Evolutionary conservation across 2,797 vertebrate genomes (phyloP).

Genomic region (Psittacula echo): DNA sequence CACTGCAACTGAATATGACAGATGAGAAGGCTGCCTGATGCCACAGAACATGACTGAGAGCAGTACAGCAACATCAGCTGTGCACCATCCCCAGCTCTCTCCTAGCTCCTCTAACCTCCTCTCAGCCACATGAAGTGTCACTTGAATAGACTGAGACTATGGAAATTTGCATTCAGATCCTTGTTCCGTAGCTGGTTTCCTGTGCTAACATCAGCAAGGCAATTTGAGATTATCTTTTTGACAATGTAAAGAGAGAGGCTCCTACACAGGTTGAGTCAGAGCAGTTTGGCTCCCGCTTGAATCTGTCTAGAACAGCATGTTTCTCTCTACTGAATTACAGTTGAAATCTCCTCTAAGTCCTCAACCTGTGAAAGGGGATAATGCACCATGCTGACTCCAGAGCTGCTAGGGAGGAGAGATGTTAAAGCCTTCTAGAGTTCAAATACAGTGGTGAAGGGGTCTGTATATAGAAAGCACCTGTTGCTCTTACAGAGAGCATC

Average conservation of each 20-base stretch:
- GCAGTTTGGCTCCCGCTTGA: not conserved
- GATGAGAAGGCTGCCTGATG: not conserved
- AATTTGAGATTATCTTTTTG: not conserved
- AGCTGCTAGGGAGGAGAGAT: not conserved
- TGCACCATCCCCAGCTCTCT: not conserved
- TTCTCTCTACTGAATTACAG: not conserved
- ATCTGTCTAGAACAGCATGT: not conserved
- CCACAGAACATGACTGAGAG: not conserved
- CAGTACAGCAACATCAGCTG: not conserved
- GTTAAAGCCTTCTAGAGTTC: not conserved
- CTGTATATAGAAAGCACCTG: not conserved
- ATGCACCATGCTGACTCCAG: not conserved
- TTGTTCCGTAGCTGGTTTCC: not conserved
- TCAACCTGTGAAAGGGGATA: not conserved
- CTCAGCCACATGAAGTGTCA: not conserved
- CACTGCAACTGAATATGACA: not conserved
- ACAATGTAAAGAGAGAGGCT: not conserved
- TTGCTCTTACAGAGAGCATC: not conserved
- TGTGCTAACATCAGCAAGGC: not conserved
- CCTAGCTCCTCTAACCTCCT: not conserved
- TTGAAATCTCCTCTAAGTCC: not conserved
- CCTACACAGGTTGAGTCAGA: not conserved
- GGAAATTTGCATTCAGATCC: not conserved
- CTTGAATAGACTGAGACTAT: not conserved
- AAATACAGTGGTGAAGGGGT: not conserved